Conservation (phyloP, 1,140 invertebrate genomes). For the Drosophila subobscura region DNA sequence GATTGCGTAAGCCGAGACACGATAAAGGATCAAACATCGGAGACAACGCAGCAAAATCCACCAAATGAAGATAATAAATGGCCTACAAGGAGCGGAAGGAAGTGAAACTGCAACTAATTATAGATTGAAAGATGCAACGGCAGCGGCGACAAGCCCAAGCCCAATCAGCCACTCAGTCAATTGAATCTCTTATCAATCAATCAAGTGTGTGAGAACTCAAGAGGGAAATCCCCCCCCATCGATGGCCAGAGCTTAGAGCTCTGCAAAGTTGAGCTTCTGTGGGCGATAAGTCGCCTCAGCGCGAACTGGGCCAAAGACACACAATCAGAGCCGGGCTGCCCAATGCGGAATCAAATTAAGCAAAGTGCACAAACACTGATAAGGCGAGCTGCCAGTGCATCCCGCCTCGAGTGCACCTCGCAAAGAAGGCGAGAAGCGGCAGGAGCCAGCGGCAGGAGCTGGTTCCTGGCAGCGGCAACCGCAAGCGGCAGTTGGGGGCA, state of each 20-base stretch:
- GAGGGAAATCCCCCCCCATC: neutral
- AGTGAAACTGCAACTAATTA: too few relatives aligned
- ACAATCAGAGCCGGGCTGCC: constrained; percentile 41
- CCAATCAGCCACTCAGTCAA: too few relatives aligned
- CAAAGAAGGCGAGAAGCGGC: neutral
- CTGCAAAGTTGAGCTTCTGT: constrained; percentile 1
- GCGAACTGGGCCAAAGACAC: constrained; percentile 21
- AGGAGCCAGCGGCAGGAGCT: neutral
- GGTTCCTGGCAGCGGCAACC: constrained; percentile 49
- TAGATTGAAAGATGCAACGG: too few relatives aligned
- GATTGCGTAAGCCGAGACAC: too few relatives aligned
- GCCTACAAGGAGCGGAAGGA: too few relatives aligned
- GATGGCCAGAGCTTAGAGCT: neutral
- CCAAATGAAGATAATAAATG: too few relatives aligned
- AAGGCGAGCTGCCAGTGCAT: constrained; percentile 31
- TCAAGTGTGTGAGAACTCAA: too few relatives aligned
- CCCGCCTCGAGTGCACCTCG: constrained; percentile 14
- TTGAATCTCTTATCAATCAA: too few relatives aligned
- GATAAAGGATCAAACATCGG: too few relatives aligned
- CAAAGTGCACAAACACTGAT: constrained; percentile 71
- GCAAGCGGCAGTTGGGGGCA: constrained; percentile 53
- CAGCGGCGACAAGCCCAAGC: too few relatives aligned
- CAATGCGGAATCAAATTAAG: constrained; percentile 74
- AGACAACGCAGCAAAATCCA: too few relatives aligned
- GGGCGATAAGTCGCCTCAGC: constrained; percentile 17